phyloP scores from a whole-genome alignment of 2,888 invertebrate genomes.

The Didymodactylos carnosus region DNA sequence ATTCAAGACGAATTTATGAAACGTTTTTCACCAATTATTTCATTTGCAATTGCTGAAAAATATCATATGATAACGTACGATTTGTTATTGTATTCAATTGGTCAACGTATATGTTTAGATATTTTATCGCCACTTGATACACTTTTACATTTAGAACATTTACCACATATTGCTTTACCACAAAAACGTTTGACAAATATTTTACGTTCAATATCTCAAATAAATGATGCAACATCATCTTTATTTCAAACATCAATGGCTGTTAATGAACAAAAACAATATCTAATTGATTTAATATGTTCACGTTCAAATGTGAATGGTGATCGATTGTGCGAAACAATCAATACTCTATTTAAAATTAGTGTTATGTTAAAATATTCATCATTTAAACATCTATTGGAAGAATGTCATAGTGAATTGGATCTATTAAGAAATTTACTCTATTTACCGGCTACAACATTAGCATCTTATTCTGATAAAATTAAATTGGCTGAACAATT shows the following conservation, averaged over 20 bases:
- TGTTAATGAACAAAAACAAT: neutral
- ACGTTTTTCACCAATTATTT: neutral
- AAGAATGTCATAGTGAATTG: neutral
- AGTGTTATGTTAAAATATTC: neutral
- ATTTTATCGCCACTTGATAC: neutral
- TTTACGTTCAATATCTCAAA: neutral
- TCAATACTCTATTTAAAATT: neutral
- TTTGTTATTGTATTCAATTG: neutral
- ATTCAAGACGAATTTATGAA: neutral
- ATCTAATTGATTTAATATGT: neutral
- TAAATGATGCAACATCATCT: neutral
- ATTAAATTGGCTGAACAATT: neutral
- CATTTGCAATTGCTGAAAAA: neutral
- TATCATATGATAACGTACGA: neutral
- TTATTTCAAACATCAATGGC: neutral
- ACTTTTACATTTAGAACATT: neutral
- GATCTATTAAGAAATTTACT: neutral
- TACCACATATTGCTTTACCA: neutral
- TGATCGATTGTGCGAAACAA: neutral
- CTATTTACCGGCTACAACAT: neutral
- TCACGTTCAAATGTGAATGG: neutral
- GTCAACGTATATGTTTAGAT: neutral
- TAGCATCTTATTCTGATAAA: neutral
- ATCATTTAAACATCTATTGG: neutral
- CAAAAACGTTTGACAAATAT: conserved; percentile 3